Percentiles rank a stretch among this genome's conserved stretches.
phyloP scores from a whole-genome alignment of 92 coral and sea anemone species.

The Palythoa grandis region DNA sequence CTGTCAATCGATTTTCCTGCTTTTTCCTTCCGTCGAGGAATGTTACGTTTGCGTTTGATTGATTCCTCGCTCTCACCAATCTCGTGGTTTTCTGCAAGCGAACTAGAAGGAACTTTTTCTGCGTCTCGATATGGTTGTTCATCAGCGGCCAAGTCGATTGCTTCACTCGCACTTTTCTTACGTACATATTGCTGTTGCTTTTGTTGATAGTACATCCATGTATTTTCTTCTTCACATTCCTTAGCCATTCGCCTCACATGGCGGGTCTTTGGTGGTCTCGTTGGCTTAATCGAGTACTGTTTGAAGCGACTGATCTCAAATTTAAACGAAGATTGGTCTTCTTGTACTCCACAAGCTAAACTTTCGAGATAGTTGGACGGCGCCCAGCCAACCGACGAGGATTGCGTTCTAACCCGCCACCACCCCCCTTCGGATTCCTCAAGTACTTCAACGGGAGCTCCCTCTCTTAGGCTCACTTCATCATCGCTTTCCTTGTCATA shows the following conservation, averaged over 20 bases:
- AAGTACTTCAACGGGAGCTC: conserved; percentile 78
- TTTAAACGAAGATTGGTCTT: background rate
- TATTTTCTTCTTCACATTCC: conserved; percentile 53
- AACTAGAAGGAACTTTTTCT: background rate
- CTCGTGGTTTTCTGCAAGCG: background rate
- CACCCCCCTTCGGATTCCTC: conserved; percentile 87
- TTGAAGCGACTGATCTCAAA: background rate
- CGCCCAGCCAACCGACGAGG: conserved; percentile 92
- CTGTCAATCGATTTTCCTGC: background rate
- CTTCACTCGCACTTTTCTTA: conserved; percentile 4
- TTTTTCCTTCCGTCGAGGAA: background rate
- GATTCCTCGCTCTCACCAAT: background rate
- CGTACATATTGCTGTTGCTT: conserved; percentile 35
- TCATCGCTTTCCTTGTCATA: conserved; percentile 68
- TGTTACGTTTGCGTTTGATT: background rate
- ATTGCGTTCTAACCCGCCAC: conserved; percentile 91
- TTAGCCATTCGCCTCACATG: conserved; percentile 49
- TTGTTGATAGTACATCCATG: conserved; percentile 33
- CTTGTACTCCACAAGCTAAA: background rate
- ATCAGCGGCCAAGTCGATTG: background rate
- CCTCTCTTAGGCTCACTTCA: conserved; percentile 76
- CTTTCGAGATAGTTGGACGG: conserved; percentile 89
- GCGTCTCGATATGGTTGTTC: background rate
- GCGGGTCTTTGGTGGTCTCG: conserved; percentile 31
- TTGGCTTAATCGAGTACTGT: conserved; percentile 8